Evolutionary conservation across 2,797 vertebrate species (phyloP).

Genomic region (Carapus acus): DNA sequence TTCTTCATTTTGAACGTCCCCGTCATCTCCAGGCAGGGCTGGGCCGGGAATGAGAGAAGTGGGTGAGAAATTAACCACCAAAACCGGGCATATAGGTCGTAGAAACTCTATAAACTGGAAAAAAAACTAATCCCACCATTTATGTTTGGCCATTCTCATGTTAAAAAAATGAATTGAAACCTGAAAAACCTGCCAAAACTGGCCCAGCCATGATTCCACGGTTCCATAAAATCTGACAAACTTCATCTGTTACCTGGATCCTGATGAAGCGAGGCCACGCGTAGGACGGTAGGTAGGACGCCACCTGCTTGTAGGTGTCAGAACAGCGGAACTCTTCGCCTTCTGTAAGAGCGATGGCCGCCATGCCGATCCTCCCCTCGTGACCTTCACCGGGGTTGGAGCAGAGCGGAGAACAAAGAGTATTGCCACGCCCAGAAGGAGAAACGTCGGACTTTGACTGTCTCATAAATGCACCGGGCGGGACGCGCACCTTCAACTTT

Average conservation of each 20-base stretch:
- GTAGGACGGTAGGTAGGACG: slow-evolving; percentile 76
- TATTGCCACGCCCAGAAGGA: too few species aligned
- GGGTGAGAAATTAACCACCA: neutral
- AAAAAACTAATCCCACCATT: too few species aligned
- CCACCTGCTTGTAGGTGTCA: slow-evolving; percentile 68
- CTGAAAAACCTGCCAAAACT: too few species aligned
- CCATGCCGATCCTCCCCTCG: slow-evolving; percentile 86
- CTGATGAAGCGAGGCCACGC: slow-evolving; percentile 82
- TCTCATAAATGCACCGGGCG: neutral
- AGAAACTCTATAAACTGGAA: neutral
- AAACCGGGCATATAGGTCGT: neutral
- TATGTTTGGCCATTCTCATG: too few species aligned
- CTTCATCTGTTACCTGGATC: slow-evolving; percentile 72
- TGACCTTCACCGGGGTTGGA: slow-evolving; percentile 67
- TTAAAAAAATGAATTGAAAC: too few species aligned
- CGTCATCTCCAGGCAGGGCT: slow-evolving; percentile 72
- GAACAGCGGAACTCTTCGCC: slow-evolving; percentile 74
- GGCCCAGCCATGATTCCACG: too few species aligned
- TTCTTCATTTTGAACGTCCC: slow-evolving; percentile 89
- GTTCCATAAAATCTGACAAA: neutral
- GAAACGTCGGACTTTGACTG: neutral
- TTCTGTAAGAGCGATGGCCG: slow-evolving; percentile 74
- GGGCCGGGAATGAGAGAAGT: slow-evolving; percentile 3
- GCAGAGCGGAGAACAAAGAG: too few species aligned
- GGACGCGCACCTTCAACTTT: slow-evolving; percentile 76